Conservation (phyloP, 2,797 vertebrate genomes). For the Esox masquinongy region DNA sequence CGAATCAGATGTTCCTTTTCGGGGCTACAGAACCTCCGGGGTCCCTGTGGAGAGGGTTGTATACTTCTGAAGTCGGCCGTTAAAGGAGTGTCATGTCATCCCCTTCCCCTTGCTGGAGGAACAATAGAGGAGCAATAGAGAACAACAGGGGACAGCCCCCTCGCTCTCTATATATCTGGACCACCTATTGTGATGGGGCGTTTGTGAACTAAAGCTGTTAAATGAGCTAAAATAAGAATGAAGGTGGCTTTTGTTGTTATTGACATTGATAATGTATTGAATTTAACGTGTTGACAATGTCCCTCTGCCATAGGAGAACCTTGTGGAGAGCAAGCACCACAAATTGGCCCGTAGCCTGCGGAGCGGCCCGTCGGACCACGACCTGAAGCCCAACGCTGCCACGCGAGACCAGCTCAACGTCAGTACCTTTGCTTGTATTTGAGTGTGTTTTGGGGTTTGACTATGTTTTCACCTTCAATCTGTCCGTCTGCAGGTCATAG, state of each 20-base stretch:
- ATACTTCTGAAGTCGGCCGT: too few species aligned
- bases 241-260: too few species aligned
- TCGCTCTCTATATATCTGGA: too few species aligned
- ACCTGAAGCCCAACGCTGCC: conserved; percentile 96
- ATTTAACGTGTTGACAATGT: background rate
- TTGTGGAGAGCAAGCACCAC: conserved; percentile 98
- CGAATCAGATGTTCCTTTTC: too few species aligned
- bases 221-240: background rate
- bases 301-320: conserved; percentile 83
- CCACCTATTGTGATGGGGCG: too few species aligned
- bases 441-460: conserved; percentile 14
- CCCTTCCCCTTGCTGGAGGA: too few species aligned
- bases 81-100: too few species aligned
- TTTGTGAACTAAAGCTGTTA: too few species aligned
- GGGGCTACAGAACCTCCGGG: too few species aligned
- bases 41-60: too few species aligned
- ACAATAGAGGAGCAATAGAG: too few species aligned
- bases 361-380: conserved; percentile 95
- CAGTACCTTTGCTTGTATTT: conserved; percentile 48
- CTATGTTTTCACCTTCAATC: background rate
- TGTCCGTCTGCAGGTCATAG: conserved; percentile 83
- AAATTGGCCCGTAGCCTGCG: conserved; percentile 96
- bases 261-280: background rate
- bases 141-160: too few species aligned
- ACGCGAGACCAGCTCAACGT: conserved; percentile 97